Evolutionary conservation across 53 echinoderm and acorn worm genomes (phyloP).

Genomic region (Patiria pectinifera): DNA sequence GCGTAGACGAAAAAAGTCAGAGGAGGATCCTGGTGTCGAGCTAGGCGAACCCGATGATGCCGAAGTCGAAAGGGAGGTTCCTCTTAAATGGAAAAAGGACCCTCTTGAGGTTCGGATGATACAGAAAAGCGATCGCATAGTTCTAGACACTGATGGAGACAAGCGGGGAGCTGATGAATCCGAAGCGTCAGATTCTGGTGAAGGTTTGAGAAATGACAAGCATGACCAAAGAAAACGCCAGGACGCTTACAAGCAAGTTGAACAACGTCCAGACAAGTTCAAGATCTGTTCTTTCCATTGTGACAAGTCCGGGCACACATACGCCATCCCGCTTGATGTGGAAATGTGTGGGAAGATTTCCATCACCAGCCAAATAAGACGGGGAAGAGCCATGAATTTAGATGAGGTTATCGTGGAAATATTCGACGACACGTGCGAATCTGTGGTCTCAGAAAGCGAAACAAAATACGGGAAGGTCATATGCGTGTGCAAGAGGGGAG

Average conservation of each 20-base stretch:
- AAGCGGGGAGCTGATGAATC: background rate
- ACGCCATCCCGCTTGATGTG: constrained; percentile 53
- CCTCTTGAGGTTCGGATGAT: constrained; percentile 29
- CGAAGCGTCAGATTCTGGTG: background rate
- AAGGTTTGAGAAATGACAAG: constrained; percentile 24
- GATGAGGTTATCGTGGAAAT: constrained; percentile 89
- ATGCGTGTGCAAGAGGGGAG: constrained; percentile 36
- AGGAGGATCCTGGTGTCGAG: background rate
- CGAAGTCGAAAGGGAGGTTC: background rate
- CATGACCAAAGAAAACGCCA: background rate
- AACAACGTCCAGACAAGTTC: constrained; percentile 49
- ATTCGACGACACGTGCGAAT: constrained; percentile 12
- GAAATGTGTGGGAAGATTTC: constrained; percentile 19
- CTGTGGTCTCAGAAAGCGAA: constrained; percentile 9
- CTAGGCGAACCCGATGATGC: constrained; percentile 1
- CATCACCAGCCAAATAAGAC: constrained; percentile 69
- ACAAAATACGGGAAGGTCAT: constrained; percentile 45
- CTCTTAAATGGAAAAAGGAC: background rate
- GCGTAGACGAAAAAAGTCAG: background rate
- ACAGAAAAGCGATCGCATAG: constrained; percentile 23
- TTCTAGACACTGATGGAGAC: background rate
- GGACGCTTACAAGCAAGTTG: background rate
- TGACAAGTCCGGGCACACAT: constrained; percentile 33
- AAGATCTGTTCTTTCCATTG: constrained; percentile 57
- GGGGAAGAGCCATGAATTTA: constrained; percentile 80